A percentile compares a stretch with the other conserved stretches of the same genome.
Conservation (phyloP, 2,888 invertebrate genomes). For the Portevinia maculata region DNA sequence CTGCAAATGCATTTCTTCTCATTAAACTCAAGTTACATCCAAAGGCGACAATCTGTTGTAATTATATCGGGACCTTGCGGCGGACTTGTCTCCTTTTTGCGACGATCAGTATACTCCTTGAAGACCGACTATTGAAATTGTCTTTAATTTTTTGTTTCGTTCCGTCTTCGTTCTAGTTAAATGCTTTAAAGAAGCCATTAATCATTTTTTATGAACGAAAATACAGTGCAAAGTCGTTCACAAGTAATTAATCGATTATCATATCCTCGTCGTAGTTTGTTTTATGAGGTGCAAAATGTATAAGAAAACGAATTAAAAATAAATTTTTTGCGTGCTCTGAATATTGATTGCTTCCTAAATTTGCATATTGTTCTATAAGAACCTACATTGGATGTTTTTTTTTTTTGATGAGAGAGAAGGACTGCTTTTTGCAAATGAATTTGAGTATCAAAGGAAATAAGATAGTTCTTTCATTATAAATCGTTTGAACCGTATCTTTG, state of each 20-base stretch:
- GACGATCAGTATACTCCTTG: conserved; percentile 19
- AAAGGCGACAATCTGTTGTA: conserved; percentile 71
- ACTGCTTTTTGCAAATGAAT: too few species aligned
- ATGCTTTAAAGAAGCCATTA: conserved; percentile 66
- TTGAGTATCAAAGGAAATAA: too few species aligned
- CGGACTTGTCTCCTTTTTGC: conserved; percentile 49
- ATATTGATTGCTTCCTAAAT: conserved; percentile 59
- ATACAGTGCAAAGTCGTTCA: conserved; percentile 34
- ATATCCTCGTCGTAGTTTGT: conserved; percentile 53
- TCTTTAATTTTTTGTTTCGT: not conserved
- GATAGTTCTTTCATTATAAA: too few species aligned
- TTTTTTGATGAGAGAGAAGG: too few species aligned
- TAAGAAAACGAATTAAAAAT: conserved; percentile 45
- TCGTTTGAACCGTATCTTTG: too few species aligned
- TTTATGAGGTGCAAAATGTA: conserved; percentile 59
- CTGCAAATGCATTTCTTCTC: conserved; percentile 67
- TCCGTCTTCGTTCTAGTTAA: conserved; percentile 41
- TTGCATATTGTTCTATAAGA: conserved; percentile 61
- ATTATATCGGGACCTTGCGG: conserved; percentile 70
- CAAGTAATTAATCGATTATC: conserved; percentile 72
- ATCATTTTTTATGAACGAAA: conserved; percentile 61
- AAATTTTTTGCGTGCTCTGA: conserved; percentile 39
- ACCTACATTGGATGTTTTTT: too few species aligned
- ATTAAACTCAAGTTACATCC: conserved; percentile 67
- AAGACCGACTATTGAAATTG: conserved; percentile 11